Conservation (phyloP, 1,140 invertebrate species). For the Telenomus remus region DNA sequence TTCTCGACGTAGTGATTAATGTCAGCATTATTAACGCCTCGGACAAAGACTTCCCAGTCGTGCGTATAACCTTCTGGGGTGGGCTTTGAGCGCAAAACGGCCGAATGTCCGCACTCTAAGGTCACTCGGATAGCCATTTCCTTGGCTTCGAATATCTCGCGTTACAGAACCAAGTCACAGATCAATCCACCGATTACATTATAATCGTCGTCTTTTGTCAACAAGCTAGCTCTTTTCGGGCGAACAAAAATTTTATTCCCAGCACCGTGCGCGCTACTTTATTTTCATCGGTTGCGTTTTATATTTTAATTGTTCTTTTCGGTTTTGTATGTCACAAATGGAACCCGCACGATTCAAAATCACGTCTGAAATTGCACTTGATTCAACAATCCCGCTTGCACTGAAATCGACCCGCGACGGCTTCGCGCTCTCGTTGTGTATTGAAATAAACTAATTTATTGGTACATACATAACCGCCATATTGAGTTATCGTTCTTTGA, state of each 20-base stretch:
- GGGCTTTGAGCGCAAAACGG: conserved; percentile 84
- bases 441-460: conserved; percentile 32
- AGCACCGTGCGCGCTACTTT: too few relatives aligned
- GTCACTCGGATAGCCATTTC: conserved; percentile 86
- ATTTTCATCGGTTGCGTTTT: background rate
- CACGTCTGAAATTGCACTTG: too few relatives aligned
- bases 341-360: too few relatives aligned
- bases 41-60: conserved; percentile 98
- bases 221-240: too few relatives aligned
- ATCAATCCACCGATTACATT: background rate
- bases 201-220: too few relatives aligned
- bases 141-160: background rate
- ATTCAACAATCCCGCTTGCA: too few relatives aligned
- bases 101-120: conserved; percentile 94
- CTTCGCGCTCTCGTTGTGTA: background rate
- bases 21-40: conserved; percentile 87
- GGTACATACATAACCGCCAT: conserved; percentile 43
- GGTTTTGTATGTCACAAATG: too few relatives aligned
- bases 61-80: conserved; percentile 95
- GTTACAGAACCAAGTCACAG: background rate
- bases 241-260: too few relatives aligned
- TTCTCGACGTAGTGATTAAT: conserved; percentile 95
- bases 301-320: too few relatives aligned
- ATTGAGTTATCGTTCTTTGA: conserved; percentile 34
- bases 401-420: background rate